Evolutionary conservation across 2,113 vertebrate genomes (phyloP), one percentile per base, ranked within the genome.

Genomic region (Nerophis lumbriciformis): DNA sequence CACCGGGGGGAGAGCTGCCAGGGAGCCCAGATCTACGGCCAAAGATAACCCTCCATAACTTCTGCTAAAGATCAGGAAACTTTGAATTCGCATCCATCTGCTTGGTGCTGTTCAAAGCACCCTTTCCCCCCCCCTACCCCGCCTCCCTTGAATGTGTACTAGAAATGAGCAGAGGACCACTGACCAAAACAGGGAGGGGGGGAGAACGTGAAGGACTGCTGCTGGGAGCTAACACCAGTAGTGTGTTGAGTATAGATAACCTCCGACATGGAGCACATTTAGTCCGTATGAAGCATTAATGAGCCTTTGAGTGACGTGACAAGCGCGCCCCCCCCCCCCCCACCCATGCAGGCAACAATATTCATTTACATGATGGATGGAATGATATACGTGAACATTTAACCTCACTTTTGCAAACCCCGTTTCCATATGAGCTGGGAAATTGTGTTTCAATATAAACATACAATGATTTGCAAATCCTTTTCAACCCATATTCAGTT

Each of bases 31-130:
- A 98, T 97, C 96, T 97, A 98, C 96, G 94, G 95, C 95, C 95
- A 97, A 95, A 97, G 97, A 98, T 98, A 99, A 99, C 96, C 95
- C 95, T 96, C 95, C 93, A 96, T 98, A 98, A 99, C 97, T 98
- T 98, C 95, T 98, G 95, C 95, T 98, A 97, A 98, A 98, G 95
- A 99, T 98, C 95, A 97, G 95, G 97, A 98, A 98, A 99, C 95
- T 99, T 98, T 97, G 96, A 97, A 98, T 99, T 98, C 95, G 85
- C 95, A 98, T 98, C 97, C 94, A 95, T 99, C 95, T 98, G 95
- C 93, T 94, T 91, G 89, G 89, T 73, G 85, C 70, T 80, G 80
- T 85, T 77, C 75, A 44, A 42, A 42, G 68, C 72, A 63, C 73
- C 59, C 4, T 61, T 62, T 35, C 57, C 65, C 53, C 21, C 42